Base-by-base conservation (phyloP, 2,888 invertebrate species). In the Phortica magna region DNA sequence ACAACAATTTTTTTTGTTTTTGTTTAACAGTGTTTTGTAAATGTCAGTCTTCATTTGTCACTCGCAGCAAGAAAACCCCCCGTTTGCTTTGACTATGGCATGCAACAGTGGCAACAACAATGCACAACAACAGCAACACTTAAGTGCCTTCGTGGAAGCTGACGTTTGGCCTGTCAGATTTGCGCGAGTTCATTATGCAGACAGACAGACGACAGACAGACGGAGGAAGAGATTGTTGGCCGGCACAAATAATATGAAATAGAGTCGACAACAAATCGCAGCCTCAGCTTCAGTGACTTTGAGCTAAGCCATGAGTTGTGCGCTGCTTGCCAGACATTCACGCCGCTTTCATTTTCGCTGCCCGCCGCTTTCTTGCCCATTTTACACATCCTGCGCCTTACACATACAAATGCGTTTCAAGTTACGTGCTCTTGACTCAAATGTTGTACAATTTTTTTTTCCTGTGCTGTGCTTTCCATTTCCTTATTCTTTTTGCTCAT, bases 31-130 rank as follows among this genome's bases (percentile, higher is more conserved):
- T 89, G 89, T 90, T 90, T 89, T 89, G 89, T 89, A 84, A 87
- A 89, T 90, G 90, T 90, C 90, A 90, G 87, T 90, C 90, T 90
- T 90, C 90, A 90, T 90, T 90, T 90, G 88, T 90, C 90, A 90
- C 84, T 79, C 79, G 78, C 83, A 77, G 80, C 72, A 57, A 17
- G 41, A 7, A 31, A 7, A 31, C 5, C 31, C 1, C 5, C 31
- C 0, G 3, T 31, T 31, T 31, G 31, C 31, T 31, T 31, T 67
- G 67, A 31, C 14, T 41, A n/a, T 41, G n/a, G 53, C 53, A 48
- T 71, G 70, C 48, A 71, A 42, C 67, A 59, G n/a, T 17, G n/a
- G 59, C 59, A 17, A 17, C n/a, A 17, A 59, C 59, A 59, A n/a
- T 59, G n/a, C 7, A 17, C 59, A 17, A 59, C 59, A 59, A n/a